Conservation (phyloP, 1,140 invertebrate species). For the Listronotus bonariensis region DNA sequence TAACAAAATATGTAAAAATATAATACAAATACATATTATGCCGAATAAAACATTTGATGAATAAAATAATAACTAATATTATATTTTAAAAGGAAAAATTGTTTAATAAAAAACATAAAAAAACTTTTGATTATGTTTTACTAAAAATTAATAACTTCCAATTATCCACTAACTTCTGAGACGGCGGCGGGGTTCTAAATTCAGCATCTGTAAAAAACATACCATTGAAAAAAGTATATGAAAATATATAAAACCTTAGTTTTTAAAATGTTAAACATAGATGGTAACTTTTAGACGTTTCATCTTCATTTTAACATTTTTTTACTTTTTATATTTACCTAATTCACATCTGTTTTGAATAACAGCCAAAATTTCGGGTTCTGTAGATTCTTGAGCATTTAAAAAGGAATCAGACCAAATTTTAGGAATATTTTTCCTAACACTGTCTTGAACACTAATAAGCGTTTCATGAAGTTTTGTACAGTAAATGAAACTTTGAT, state of each 20-base stretch:
- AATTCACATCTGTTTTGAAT: conserved; percentile 36
- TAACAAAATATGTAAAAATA: no score
- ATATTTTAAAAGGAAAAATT: no score
- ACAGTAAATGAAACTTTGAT: conserved; percentile 7
- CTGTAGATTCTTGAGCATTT: conserved; percentile 18
- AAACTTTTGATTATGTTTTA: no score
- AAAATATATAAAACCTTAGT: no score
- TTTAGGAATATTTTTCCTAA: conserved; percentile 17
- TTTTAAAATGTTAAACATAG: no score
- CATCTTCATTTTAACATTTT: no score
- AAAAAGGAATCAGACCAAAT: conserved; percentile 42
- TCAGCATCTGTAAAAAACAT: conserved; percentile 13
- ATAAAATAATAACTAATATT: no score
- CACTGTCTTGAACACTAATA: conserved; percentile 10
- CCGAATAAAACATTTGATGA: no score
- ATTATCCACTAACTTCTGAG: neutral
- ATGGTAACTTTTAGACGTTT: no score
- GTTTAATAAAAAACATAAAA: no score
- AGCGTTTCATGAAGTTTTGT: conserved; percentile 27
- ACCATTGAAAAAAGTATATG: no score
- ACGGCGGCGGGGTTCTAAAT: conserved; percentile 12
- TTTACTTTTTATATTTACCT: conserved; percentile 17
- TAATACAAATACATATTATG: no score
- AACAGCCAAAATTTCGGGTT: conserved; percentile 20
- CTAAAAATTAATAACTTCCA: conserved; percentile 5